Evolutionary conservation across 2,797 vertebrate genomes (phyloP).

Genomic region (Galagoides demidoff): DNA sequence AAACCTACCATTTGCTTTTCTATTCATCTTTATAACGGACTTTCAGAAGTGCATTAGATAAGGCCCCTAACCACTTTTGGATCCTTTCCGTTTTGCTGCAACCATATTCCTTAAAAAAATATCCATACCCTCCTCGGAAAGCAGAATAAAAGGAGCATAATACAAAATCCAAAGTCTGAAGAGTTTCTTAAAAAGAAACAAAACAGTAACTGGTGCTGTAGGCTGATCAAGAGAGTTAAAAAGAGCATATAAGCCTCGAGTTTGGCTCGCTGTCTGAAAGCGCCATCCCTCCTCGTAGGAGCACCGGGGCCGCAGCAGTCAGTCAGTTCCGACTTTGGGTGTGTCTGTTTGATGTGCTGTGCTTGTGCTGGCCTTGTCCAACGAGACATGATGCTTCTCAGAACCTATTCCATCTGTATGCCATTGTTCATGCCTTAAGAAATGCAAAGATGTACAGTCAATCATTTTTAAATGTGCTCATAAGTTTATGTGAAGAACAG

Average conservation of each 20-base stretch:
- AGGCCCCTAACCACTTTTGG: slow-evolving; percentile 87
- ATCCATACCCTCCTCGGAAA: slow-evolving; percentile 77
- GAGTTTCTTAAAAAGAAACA: slow-evolving; percentile 77
- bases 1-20: slow-evolving; percentile 87
- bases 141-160: slow-evolving; percentile 83
- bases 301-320: slow-evolving; percentile 62
- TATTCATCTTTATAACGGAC: slow-evolving; percentile 90
- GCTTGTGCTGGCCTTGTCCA: slow-evolving; percentile 83
- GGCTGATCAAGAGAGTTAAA: slow-evolving; percentile 81
- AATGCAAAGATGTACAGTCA: slow-evolving; percentile 88
- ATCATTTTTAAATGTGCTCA: slow-evolving; percentile 85
- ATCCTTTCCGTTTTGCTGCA: slow-evolving; percentile 90
- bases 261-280: slow-evolving; percentile 70
- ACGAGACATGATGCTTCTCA: slow-evolving; percentile 81
- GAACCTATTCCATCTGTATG: slow-evolving; percentile 84
- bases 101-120: slow-evolving; percentile 85
- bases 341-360: slow-evolving; percentile 83
- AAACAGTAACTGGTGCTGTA: slow-evolving; percentile 86
- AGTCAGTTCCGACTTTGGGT: slow-evolving; percentile 80
- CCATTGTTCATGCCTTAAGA: slow-evolving; percentile 91
- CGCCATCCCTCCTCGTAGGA: slow-evolving; percentile 62
- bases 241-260: slow-evolving; percentile 30
- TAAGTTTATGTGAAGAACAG: slow-evolving; percentile 84
- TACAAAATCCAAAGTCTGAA: slow-evolving; percentile 84
- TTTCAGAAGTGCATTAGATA: slow-evolving; percentile 89